Conservation (phyloP, 2,888 invertebrate species). For the Merodon equestris region DNA sequence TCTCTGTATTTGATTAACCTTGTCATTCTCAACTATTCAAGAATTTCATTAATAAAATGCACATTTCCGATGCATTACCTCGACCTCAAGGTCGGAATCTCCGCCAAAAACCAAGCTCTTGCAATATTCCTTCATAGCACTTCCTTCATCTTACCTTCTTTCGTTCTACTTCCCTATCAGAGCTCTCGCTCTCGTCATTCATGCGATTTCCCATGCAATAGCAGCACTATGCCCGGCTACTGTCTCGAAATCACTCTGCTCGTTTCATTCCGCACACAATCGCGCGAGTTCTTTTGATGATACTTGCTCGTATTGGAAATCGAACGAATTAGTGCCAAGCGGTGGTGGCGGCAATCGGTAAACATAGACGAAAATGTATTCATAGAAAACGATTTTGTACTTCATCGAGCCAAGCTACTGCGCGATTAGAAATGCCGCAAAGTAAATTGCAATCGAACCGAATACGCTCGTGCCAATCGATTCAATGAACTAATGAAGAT, state of each 20-base stretch:
- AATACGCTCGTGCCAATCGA: conserved; percentile 7
- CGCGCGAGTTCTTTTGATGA: conserved; percentile 43
- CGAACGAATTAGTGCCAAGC: conserved; percentile 50
- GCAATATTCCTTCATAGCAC: conserved; percentile 7
- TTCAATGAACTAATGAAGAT: not conserved
- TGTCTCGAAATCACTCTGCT: not conserved
- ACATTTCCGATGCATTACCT: not conserved
- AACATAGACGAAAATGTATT: conserved; percentile 48
- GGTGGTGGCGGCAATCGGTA: conserved; percentile 7
- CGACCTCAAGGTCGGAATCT: conserved; percentile 37
- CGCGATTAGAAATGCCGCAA: conserved; percentile 51
- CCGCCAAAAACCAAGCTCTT: conserved; percentile 12
- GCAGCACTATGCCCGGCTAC: too few species aligned
- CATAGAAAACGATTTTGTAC: conserved; percentile 58
- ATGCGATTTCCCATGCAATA: too few species aligned
- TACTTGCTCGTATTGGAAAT: conserved; percentile 38
- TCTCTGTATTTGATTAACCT: too few species aligned
- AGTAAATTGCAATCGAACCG: conserved; percentile 34
- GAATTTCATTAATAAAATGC: too few species aligned
- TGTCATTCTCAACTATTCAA: too few species aligned
- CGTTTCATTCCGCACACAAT: conserved; percentile 10
- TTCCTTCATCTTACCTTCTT: conserved; percentile 2
- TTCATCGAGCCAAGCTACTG: conserved; percentile 37
- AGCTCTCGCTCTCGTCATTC: too few species aligned
- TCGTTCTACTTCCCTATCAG: not conserved